Conservation (phyloP, 1,140 invertebrate species). For the Cyclargus thomasi region DNA sequence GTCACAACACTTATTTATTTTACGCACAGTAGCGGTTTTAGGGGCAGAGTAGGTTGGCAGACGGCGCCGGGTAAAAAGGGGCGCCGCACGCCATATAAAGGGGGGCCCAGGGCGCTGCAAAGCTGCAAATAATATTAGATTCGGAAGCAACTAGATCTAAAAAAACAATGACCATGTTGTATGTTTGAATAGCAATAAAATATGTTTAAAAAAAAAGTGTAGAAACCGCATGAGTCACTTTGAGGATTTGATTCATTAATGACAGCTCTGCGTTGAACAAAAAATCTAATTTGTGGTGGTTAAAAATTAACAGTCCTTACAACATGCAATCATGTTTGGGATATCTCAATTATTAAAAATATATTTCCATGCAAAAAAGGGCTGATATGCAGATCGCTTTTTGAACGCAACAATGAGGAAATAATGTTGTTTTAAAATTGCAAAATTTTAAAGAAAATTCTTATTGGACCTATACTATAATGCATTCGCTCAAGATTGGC, state of each 20-base stretch:
- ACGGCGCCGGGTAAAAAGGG: too few species aligned
- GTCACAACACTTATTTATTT: too few species aligned
- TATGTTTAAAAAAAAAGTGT: neutral
- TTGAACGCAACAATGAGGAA: neutral
- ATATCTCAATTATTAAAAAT: constrained; percentile 1
- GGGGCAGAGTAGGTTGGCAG: too few species aligned
- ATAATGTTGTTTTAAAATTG: neutral
- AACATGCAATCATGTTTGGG: neutral
- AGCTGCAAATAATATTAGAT: too few species aligned
- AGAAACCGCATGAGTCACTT: neutral
- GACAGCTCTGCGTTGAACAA: neutral
- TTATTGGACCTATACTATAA: too few species aligned
- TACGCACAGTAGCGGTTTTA: too few species aligned
- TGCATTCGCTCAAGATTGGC: too few species aligned
- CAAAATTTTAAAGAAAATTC: too few species aligned
- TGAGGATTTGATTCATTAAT: neutral
- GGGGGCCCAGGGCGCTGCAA: too few species aligned
- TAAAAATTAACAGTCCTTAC: neutral
- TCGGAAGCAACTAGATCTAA: too few species aligned
- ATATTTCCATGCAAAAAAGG: neutral
- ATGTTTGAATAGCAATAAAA: neutral
- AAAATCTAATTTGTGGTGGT: neutral
- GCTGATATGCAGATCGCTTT: neutral
- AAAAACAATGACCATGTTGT: too few species aligned
- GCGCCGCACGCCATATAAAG: too few species aligned